Conservation (phyloP, 2,113 vertebrate species). For the Talpa occidentalis region DNA sequence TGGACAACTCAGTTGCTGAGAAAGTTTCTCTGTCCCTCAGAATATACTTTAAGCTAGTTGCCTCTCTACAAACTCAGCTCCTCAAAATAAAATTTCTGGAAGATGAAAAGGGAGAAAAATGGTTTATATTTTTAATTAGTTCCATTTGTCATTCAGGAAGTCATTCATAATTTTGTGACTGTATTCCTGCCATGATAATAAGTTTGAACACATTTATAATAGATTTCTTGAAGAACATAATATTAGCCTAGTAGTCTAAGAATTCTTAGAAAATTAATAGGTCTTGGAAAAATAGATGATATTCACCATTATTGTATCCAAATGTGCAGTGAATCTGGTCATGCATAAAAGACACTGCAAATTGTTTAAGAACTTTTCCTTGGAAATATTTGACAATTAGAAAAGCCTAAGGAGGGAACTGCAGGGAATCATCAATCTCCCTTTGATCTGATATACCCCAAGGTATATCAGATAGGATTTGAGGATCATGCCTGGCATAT, state of each 20-base stretch:
- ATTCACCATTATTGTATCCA: neutral
- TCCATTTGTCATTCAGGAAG: conserved; percentile 39
- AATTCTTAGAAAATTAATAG: conserved; percentile 64
- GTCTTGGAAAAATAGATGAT: conserved; percentile 44
- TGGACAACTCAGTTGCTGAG: neutral
- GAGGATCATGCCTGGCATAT: neutral
- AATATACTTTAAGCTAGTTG: neutral
- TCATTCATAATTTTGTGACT: conserved; percentile 21
- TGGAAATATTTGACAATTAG: neutral
- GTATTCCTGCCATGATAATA: conserved; percentile 35
- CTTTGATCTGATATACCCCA: neutral
- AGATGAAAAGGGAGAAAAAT: neutral
- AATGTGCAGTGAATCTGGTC: neutral
- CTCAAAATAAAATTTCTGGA: conserved; percentile 27
- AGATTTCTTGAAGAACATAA: neutral
- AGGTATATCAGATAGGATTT: neutral
- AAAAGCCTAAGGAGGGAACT: neutral
- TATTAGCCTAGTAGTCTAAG: conserved; percentile 52
- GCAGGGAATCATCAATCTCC: neutral
- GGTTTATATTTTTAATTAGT: neutral
- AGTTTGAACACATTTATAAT: conserved; percentile 54
- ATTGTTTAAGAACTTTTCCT: neutral
- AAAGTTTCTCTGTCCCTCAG: neutral
- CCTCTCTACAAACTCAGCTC: neutral
- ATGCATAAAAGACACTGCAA: neutral